Conservation (phyloP, 2,113 vertebrate species). For the Thinocorus orbignyianus region DNA sequence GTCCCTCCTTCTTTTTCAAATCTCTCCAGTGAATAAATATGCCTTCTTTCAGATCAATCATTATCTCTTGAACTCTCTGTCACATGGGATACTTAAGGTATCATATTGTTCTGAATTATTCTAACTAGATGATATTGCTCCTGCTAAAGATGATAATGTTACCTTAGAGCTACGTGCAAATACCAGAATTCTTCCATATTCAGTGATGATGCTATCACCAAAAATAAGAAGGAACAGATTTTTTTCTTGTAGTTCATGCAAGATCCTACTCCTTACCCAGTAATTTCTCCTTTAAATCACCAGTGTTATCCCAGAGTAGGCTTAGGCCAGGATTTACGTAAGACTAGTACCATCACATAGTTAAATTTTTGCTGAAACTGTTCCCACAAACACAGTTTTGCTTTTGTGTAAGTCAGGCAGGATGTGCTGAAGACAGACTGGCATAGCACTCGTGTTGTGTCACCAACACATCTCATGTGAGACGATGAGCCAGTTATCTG, state of each 20-base stretch:
- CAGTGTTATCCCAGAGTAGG: not conserved
- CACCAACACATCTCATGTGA: not conserved
- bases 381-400: not conserved
- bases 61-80: not conserved
- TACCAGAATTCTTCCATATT: not conserved
- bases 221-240: not conserved
- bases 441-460: fast-evolving
- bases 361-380: not conserved
- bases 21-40: not conserved
- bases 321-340: not conserved
- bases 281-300: not conserved
- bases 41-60: not conserved
- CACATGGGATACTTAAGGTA: not conserved
- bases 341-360: not conserved
- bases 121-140: fast-evolving
- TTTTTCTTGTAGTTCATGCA: not conserved
- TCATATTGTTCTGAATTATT: not conserved
- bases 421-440: not conserved
- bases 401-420: fast-evolving
- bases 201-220: not conserved
- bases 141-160: not conserved
- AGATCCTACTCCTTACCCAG: not conserved
- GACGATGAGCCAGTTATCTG: not conserved
- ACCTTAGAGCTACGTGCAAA: not conserved
- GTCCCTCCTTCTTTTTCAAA: not conserved